A percentile compares a stretch with the other conserved stretches of the same genome.
Evolutionary conservation across 1,140 invertebrate species (phyloP).

Genomic region (Drosophila oshimai): DNA sequence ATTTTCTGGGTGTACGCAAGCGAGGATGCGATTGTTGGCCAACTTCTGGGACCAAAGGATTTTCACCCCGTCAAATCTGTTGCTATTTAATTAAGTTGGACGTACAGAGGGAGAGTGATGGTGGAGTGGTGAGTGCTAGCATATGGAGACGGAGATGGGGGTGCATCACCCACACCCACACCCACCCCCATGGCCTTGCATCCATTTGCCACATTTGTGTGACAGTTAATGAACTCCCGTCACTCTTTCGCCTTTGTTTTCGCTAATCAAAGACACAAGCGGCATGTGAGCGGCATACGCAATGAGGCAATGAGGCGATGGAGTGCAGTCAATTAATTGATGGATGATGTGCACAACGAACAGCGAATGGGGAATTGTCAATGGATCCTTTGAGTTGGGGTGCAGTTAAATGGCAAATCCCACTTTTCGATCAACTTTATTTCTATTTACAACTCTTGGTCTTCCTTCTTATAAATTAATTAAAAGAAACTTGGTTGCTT

Average conservation of each 20-base stretch:
- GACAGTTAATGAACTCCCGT: slow-evolving; percentile 74
- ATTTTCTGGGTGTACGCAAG: background rate
- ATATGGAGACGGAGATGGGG: slow-evolving; percentile 37
- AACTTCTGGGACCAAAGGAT: background rate
- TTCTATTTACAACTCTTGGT: no score
- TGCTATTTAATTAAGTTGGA: slow-evolving; percentile 66
- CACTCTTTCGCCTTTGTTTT: slow-evolving; percentile 52
- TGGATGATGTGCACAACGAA: slow-evolving; percentile 48
- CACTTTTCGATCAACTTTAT: background rate
- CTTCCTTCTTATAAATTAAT: no score
- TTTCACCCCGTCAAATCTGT: slow-evolving; percentile 13
- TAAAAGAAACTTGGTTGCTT: no score
- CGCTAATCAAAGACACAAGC: slow-evolving; percentile 57
- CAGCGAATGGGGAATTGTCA: background rate
- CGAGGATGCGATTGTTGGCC: background rate
- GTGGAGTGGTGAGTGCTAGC: slow-evolving; percentile 38
- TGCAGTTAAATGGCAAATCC: background rate
- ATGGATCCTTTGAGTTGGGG: background rate
- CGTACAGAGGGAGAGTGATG: background rate
- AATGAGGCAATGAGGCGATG: slow-evolving; percentile 20
- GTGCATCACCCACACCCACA: background rate
- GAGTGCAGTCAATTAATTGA: slow-evolving; percentile 60
- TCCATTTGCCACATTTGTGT: slow-evolving; percentile 42
- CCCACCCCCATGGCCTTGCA: background rate
- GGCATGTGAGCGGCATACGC: slow-evolving; percentile 53